A percentile compares a stretch with the other conserved stretches of the same genome.
Evolutionary conservation across 2,797 vertebrate species (phyloP).

Genomic region (Poeciliopsis turneri): DNA sequence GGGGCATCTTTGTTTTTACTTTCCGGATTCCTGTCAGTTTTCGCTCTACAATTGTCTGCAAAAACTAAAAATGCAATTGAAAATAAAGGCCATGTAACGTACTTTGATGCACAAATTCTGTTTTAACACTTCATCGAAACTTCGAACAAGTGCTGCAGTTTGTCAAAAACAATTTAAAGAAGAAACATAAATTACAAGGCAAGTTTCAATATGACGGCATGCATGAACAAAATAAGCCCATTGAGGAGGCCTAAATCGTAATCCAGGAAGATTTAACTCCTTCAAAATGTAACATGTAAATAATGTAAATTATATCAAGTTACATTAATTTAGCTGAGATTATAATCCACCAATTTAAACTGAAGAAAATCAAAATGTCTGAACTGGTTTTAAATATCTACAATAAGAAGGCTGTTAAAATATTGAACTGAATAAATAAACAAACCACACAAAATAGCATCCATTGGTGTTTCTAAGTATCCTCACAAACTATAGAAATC

Average conservation of each 20-base stretch:
- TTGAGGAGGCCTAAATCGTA: too few species aligned
- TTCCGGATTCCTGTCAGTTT: not conserved
- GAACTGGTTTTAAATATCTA: not conserved
- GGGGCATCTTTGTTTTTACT: not conserved
- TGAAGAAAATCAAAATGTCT: not conserved
- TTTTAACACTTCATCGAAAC: not conserved
- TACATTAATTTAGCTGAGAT: not conserved
- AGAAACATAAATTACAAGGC: not conserved
- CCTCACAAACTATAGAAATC: not conserved
- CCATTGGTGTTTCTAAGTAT: not conserved
- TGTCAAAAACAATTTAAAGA: not conserved
- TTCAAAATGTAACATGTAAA: not conserved
- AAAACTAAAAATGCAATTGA: not conserved
- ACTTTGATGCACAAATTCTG: not conserved
- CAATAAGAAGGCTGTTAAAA: not conserved
- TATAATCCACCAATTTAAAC: not conserved
- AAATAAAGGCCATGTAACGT: not conserved
- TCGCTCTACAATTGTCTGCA: not conserved
- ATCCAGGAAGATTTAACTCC: not conserved
- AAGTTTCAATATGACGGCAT: not conserved
- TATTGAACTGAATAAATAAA: not conserved
- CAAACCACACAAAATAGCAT: not conserved
- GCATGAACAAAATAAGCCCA: not conserved
- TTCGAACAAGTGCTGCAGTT: not conserved
- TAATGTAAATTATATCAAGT: not conserved